These are phyloP conservation scores for Meriones unguiculatus DNA, from an alignment of 2,113 vertebrate species.

Conservation along the genomic window DNA sequence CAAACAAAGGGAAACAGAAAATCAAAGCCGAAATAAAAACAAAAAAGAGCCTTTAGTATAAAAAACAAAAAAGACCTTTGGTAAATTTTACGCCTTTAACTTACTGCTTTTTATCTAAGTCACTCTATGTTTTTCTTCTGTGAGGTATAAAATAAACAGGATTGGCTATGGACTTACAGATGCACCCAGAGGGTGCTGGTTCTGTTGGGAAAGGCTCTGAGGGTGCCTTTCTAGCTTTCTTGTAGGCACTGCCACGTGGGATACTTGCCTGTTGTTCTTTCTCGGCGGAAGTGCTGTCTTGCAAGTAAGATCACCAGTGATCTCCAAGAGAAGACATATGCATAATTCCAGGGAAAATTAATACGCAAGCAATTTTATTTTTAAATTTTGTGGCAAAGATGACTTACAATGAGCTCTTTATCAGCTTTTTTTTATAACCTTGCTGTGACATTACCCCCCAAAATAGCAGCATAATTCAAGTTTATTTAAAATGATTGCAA, in stretches of 20 bases:
- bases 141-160: background rate
- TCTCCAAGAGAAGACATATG: background rate
- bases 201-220: background rate
- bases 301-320: background rate
- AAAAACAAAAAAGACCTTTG: background rate
- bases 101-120: background rate
- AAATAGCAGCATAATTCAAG: conserved; percentile 45
- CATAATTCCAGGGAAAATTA: background rate
- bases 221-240: background rate
- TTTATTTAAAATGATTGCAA: conserved; percentile 49
- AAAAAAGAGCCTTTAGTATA: background rate
- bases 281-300: background rate
- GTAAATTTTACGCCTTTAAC: background rate
- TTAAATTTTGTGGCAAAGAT: conserved; percentile 22
- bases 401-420: conserved; percentile 27
- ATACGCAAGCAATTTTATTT: background rate
- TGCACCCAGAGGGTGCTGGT: background rate
- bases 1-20: background rate
- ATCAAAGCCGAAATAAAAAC: background rate
- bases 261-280: background rate
- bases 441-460: conserved; percentile 9
- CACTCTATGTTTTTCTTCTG: background rate
- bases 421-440: conserved; percentile 9
- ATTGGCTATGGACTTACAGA: background rate
- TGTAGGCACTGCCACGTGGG: background rate